phyloP scores from a whole-genome alignment of 2,113 vertebrate genomes.

The Isurus oxyrinchus region DNA sequence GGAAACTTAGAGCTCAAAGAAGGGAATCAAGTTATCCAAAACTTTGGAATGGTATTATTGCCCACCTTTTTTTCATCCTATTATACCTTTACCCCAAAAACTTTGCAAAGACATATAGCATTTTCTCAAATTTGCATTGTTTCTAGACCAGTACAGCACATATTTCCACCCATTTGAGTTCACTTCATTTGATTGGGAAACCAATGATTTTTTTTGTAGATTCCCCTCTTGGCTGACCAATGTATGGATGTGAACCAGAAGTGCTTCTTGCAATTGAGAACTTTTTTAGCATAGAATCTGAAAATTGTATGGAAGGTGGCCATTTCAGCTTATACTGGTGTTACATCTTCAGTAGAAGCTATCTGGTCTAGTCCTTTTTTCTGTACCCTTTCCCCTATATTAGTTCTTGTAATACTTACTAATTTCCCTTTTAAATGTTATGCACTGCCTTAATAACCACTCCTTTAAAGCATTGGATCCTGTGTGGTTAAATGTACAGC shows the following conservation, averaged over 20 bases:
- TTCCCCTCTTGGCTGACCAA: not conserved
- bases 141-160: too few species aligned
- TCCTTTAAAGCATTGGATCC: too few species aligned
- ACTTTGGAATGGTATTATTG: too few species aligned
- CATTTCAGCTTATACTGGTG: not conserved
- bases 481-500: too few species aligned
- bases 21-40: too few species aligned
- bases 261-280: not conserved
- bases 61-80: too few species aligned
- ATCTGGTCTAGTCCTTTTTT: not conserved
- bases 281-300: not conserved
- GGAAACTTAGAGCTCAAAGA: too few species aligned
- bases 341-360: not conserved
- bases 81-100: too few species aligned
- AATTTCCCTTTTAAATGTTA: not conserved
- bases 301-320: not conserved
- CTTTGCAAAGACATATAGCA: too few species aligned
- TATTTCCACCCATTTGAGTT: not conserved
- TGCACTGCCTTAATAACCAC: not conserved
- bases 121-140: too few species aligned
- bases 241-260: too few species aligned
- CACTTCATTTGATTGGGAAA: too few species aligned
- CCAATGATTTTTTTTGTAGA: not conserved
- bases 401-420: not conserved
- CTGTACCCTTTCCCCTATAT: not conserved